Conservation (phyloP, 2,888 invertebrate species). For the Cetonia aurata region DNA sequence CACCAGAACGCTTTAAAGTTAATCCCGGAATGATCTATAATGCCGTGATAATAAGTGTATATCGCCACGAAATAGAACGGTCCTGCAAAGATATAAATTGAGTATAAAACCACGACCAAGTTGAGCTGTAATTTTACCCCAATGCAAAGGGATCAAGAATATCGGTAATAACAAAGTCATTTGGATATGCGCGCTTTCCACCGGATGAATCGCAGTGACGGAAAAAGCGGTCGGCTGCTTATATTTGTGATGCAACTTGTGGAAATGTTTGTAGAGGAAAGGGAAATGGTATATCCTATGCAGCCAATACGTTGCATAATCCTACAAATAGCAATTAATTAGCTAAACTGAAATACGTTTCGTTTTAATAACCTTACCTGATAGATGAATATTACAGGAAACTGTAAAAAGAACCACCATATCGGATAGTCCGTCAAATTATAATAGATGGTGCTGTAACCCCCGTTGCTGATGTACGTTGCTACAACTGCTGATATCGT, state of each 20-base stretch:
- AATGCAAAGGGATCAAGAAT: conserved; percentile 75
- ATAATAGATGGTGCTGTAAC: conserved; percentile 76
- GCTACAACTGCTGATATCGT: conserved; percentile 73
- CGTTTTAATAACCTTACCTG: conserved; percentile 65
- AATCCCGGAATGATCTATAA: conserved; percentile 82
- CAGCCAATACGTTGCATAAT: conserved; percentile 76
- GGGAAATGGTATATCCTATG: conserved; percentile 78
- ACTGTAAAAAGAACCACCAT: conserved; percentile 76
- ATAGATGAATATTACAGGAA: conserved; percentile 75
- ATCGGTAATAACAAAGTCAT: conserved; percentile 72
- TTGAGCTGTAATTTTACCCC: too few species aligned
- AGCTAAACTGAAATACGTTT: not conserved
- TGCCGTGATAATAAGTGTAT: conserved; percentile 80
- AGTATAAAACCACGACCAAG: conserved; percentile 2
- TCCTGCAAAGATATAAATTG: conserved; percentile 59
- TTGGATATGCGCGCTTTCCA: conserved; percentile 77
- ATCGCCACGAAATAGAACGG: conserved; percentile 66
- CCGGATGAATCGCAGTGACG: conserved; percentile 80
- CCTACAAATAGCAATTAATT: conserved; percentile 61
- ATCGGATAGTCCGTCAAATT: conserved; percentile 71
- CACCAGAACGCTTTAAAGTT: conserved; percentile 80
- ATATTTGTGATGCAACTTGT: conserved; percentile 82
- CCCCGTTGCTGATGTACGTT: conserved; percentile 77
- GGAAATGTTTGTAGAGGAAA: conserved; percentile 77
- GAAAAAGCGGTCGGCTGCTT: conserved; percentile 83